Percentiles rank a stretch among this genome's conserved stretches.
Evolutionary conservation across 2,888 invertebrate genomes (phyloP).

Genomic region (Acleris sparsana): DNA sequence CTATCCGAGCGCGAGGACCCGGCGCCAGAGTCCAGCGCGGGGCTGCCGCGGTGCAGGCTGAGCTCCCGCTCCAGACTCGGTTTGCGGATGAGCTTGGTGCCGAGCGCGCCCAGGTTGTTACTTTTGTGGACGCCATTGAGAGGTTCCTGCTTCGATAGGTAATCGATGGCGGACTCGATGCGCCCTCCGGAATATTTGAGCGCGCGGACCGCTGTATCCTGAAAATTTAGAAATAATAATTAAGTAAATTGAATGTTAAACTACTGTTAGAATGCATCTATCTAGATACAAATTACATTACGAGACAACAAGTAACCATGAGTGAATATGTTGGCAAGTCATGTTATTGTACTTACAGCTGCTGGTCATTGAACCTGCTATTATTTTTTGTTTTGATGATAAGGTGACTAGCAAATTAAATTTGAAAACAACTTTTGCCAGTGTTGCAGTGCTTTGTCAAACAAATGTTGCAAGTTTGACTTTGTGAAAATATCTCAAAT

Average conservation of each 20-base stretch:
- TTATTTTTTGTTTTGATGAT: no score
- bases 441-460: no score
- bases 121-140: constrained; percentile 80
- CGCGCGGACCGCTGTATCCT: constrained; percentile 88
- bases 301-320: no score
- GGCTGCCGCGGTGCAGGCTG: constrained; percentile 90
- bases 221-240: constrained; percentile 45
- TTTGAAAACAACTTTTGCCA: no score
- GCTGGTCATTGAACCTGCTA: no score
- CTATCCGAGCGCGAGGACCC: constrained; percentile 95
- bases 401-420: no score
- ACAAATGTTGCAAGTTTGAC: no score
- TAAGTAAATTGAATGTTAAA: neutral
- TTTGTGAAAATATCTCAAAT: no score
- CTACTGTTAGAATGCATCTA: no score
- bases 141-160: constrained; percentile 85
- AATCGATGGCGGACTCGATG: constrained; percentile 87
- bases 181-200: constrained; percentile 88
- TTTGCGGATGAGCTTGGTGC: constrained; percentile 91
- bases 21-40: constrained; percentile 93
- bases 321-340: no score
- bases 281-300: no score
- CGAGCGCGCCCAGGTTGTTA: constrained; percentile 83
- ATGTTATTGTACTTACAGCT: no score
- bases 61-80: constrained; percentile 94